Conservation (phyloP, 1,140 invertebrate genomes). For the Plodia interpunctella region DNA sequence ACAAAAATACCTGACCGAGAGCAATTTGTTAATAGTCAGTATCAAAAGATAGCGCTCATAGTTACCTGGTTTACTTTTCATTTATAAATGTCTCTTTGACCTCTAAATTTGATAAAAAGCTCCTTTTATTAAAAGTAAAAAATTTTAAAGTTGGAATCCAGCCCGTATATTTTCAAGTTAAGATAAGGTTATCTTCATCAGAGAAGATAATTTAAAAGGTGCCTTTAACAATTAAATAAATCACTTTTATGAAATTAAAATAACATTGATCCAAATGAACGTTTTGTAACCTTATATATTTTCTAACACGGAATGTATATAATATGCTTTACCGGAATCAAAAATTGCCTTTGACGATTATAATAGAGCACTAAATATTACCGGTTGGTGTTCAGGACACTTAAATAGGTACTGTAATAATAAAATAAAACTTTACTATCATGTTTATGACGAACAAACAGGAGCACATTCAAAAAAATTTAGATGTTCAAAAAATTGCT, state of each 20-base stretch:
- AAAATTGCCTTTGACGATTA: no score
- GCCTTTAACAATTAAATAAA: neutral
- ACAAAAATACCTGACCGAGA: constrained; percentile 52
- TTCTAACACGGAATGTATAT: no score
- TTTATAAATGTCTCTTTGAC: constrained; percentile 47
- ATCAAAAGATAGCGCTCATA: constrained; percentile 56
- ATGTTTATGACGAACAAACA: no score
- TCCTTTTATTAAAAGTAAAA: constrained; percentile 34
- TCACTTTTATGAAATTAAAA: neutral
- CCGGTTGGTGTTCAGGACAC: no score
- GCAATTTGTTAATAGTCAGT: constrained; percentile 60
- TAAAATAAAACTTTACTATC: no score
- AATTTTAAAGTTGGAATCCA: constrained; percentile 32
- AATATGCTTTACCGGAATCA: no score
- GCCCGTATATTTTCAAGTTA: constrained; percentile 33
- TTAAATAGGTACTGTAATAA: no score
- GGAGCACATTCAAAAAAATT: no score
- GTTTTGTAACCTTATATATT: no score
- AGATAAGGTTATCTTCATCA: constrained; percentile 39
- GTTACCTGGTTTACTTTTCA: constrained; percentile 35
- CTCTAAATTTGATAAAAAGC: constrained; percentile 47
- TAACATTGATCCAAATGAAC: no score
- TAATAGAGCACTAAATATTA: no score
- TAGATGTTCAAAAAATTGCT: no score
- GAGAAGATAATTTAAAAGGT: neutral